Conservation (phyloP, 2,797 vertebrate genomes). For the Sciurus vulgaris region DNA sequence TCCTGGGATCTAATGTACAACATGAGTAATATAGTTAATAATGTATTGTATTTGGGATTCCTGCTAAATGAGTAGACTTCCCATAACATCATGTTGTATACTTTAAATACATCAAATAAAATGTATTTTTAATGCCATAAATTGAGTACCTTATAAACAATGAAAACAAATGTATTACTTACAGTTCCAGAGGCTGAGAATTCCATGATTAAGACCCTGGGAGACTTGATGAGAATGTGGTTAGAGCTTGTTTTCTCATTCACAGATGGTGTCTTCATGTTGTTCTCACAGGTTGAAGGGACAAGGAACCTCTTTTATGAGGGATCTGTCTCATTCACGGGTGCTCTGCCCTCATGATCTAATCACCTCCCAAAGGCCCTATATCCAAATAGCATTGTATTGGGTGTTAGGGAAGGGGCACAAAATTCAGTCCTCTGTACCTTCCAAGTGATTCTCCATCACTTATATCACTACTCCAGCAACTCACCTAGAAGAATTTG, state of each 20-base stretch:
- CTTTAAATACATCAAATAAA: not conserved
- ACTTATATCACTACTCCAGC: not conserved
- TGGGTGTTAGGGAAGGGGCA: not conserved
- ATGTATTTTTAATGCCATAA: not conserved
- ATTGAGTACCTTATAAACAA: not conserved
- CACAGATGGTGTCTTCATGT: not conserved
- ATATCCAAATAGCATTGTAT: not conserved
- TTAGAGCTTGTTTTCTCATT: not conserved
- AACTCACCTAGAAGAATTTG: not conserved
- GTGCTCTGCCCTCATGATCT: not conserved
- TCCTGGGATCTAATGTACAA: not conserved
- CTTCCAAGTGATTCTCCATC: not conserved
- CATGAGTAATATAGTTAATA: not conserved
- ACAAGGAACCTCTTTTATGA: not conserved
- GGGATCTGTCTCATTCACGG: not conserved
- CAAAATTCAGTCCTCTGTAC: not conserved
- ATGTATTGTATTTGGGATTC: not conserved
- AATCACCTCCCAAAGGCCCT: not conserved
- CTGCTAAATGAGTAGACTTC: not conserved
- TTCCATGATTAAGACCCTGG: not conserved
- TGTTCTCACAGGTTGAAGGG: not conserved
- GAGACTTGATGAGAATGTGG: not conserved
- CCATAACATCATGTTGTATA: not conserved
- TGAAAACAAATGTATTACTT: too few species aligned
- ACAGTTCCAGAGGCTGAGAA: not conserved